Evolutionary conservation across 2,797 vertebrate species (phyloP).

Genomic region (Pangasius larnaudii): DNA sequence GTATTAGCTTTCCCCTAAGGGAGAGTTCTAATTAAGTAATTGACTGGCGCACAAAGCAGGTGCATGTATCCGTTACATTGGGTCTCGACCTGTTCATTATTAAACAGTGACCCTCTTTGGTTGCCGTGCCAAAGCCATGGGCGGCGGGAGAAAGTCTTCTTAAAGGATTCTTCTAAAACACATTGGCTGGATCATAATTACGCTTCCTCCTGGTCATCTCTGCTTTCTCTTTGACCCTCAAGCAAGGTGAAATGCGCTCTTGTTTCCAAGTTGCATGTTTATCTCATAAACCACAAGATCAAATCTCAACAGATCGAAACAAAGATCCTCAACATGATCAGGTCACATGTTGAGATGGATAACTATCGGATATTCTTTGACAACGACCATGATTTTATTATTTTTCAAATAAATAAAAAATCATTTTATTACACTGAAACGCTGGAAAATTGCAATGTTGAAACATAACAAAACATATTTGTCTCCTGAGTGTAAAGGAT

Average conservation of each 20-base stretch:
- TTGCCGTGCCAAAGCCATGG: constrained; percentile 71
- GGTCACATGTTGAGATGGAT: constrained; percentile 51
- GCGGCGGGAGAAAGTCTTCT: constrained; percentile 69
- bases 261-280: constrained; percentile 15
- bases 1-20: constrained; percentile 81
- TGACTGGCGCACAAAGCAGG: constrained; percentile 84
- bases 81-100: constrained; percentile 81
- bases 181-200: constrained; percentile 71
- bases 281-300: constrained; percentile 20
- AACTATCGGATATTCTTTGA: constrained; percentile 46
- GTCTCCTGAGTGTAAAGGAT: constrained; percentile 67
- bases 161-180: constrained; percentile 62
- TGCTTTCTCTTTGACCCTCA: constrained; percentile 17
- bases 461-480: constrained; percentile 45
- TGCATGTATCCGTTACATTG: constrained; percentile 82
- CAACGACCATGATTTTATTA: neutral
- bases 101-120: constrained; percentile 80
- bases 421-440: neutral
- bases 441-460: neutral
- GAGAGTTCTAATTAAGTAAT: constrained; percentile 84
- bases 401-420: neutral
- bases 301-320: constrained; percentile 9
- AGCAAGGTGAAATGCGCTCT: constrained; percentile 21
- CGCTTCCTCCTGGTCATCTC: constrained; percentile 56
- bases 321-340: neutral